Evolutionary conservation across 2,888 invertebrate species (phyloP).

Genomic region (Galerucella pusilla): DNA sequence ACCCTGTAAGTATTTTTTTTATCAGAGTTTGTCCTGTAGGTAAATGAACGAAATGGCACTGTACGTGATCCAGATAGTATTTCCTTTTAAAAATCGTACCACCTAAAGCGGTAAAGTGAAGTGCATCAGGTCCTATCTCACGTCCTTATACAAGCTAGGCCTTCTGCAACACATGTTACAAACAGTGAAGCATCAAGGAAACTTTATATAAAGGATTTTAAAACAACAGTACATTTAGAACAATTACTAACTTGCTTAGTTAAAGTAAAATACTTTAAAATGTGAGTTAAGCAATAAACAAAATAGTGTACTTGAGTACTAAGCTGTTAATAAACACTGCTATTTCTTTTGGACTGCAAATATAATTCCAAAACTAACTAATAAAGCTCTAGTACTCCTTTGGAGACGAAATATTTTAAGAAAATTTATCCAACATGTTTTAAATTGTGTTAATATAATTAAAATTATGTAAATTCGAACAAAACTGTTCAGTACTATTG

Average conservation of each 20-base stretch:
- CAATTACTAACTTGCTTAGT: no score
- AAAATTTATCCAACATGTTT: background rate
- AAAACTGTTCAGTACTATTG: background rate
- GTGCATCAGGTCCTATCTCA: constrained; percentile 21
- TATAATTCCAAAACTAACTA: no score
- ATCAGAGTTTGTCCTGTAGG: constrained; percentile 15
- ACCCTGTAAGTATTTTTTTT: constrained; percentile 7
- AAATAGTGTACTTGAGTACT: no score
- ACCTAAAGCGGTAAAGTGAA: constrained; percentile 26
- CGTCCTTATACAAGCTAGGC: constrained; percentile 22
- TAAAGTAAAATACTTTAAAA: no score
- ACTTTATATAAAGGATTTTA: background rate
- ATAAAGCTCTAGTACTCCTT: no score
- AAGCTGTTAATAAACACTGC: no score
- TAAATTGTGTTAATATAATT: background rate
- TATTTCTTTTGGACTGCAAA: no score
- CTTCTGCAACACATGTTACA: constrained; percentile 17
- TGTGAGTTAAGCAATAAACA: no score
- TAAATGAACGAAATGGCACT: constrained; percentile 27
- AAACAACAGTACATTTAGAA: background rate
- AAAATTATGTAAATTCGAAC: no score
- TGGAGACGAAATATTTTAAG: no score
- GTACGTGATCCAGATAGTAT: constrained; percentile 38
- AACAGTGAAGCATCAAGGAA: constrained; percentile 2
- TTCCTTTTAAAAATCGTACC: constrained; percentile 38